Evolutionary conservation across 2,113 vertebrate genomes (phyloP), one percentile per base, ranked within the genome.

Genomic region (Eudyptes chrysolophus): DNA sequence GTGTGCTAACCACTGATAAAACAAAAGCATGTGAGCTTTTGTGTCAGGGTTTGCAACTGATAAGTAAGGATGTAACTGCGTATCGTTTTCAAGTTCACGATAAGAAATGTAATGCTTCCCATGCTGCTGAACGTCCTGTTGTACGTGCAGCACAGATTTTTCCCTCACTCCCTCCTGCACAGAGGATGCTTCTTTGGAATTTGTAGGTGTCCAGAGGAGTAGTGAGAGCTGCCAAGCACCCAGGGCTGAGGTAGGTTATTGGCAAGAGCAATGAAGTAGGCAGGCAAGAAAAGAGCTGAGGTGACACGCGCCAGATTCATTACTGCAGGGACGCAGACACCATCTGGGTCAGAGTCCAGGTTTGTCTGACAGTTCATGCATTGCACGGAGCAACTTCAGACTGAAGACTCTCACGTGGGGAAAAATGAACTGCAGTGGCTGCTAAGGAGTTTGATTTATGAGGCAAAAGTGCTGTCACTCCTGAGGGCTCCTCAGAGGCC

Each of bases 251-350:
- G 40, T 13, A 48, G 13, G 11, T 20, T 85, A 16, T 14, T 40
- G 44, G 24, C 55, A 94, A 74, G 36, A 52, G 9, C 52, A 42
- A 16, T 26, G 54, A 72, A 46, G 52, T 30, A 62, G 16, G 32
- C n/a, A 92, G 49, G 60, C 22, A 64, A 57, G 46, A 82, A 26
- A 57, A 72, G 24, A 68, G 6, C 54, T 49, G 40, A 32, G 36
- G 30, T 36, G 40, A 69, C 36, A 46, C 0, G 0, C 0, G 1
- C 30, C 1, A 6, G 57, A 72, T 46, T 69, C 32, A 24, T n/a
- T 46, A 46, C 26, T 58, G 44, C 26, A n/a, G 60, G 54, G 52
- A 57, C 44, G 55, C 20, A 55, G 44, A 36, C 36, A 46, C 15
- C 20, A 12, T 25, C 24, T 83, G 72, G 51, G 42, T 77, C 44